Evolutionary conservation across 2,888 invertebrate genomes (phyloP).

Genomic region (Polymixis flavicincta): DNA sequence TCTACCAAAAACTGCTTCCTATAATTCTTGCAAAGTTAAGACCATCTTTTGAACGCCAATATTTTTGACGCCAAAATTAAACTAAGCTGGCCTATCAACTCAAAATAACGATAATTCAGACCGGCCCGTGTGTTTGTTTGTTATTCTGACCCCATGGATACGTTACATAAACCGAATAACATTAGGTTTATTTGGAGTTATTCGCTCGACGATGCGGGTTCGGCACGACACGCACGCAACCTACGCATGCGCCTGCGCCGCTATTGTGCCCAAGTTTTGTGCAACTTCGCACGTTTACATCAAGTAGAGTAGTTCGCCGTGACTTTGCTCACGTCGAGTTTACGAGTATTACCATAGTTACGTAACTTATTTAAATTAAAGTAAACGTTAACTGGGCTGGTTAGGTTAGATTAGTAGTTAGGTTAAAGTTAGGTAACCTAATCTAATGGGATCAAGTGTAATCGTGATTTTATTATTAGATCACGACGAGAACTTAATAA

Average conservation of each 20-base stretch:
- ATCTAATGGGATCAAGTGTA: neutral
- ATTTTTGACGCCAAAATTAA: neutral
- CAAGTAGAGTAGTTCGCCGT: constrained; percentile 51
- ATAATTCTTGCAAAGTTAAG: neutral
- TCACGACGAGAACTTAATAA: constrained; percentile 6
- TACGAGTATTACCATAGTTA: constrained; percentile 43
- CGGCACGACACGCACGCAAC: constrained; percentile 12
- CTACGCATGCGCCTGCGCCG: constrained; percentile 14
- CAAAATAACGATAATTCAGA: constrained; percentile 7
- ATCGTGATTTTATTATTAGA: neutral
- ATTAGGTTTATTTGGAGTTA: constrained; percentile 1
- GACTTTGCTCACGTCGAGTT: constrained; percentile 58
- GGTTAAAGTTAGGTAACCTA: too few relatives aligned
- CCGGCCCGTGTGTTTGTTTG: neutral
- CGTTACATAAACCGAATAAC: constrained; percentile 25
- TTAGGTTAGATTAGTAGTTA: too few relatives aligned
- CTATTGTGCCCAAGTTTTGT: constrained; percentile 41
- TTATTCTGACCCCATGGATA: constrained; percentile 1
- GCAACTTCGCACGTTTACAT: constrained; percentile 31
- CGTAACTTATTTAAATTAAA: constrained; percentile 32
- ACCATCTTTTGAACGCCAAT: neutral
- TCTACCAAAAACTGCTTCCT: neutral
- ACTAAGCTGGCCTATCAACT: neutral
- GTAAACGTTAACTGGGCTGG: constrained; percentile 12
- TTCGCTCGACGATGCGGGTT: constrained; percentile 14